phyloP scores from a whole-genome alignment of 2,888 invertebrate species.

The Pammene aurita region DNA sequence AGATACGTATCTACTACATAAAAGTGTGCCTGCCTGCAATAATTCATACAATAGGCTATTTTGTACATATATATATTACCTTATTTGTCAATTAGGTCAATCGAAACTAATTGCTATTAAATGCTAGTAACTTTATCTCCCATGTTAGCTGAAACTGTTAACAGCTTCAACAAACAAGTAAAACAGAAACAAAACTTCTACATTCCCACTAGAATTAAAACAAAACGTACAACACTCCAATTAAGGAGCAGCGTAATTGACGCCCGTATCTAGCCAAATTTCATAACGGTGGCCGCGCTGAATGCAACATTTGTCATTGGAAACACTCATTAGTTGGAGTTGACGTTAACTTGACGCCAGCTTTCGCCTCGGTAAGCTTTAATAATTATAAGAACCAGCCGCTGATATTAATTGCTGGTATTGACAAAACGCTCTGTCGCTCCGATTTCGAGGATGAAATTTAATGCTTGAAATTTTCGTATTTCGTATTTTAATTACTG shows the following conservation, averaged over 20 bases:
- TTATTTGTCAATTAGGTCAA: conserved; percentile 13
- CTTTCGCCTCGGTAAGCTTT: conserved; percentile 72
- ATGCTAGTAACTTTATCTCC: not conserved
- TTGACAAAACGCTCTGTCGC: conserved; percentile 70
- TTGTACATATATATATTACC: too few relatives aligned
- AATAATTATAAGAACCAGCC: conserved; percentile 75
- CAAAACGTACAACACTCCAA: conserved; percentile 40
- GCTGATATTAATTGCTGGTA: conserved; percentile 76
- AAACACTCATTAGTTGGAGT: conserved; percentile 76
- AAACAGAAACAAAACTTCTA: conserved; percentile 25
- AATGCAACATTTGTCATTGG: conserved; percentile 77
- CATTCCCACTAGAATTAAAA: conserved; percentile 40
- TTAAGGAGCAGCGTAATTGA: conserved; percentile 45
- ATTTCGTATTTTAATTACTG: conserved; percentile 40
- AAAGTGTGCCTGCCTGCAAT: too few relatives aligned
- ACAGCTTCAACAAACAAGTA: conserved; percentile 18
- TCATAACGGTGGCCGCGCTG: conserved; percentile 56
- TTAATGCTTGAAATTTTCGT: conserved; percentile 37
- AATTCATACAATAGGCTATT: too few relatives aligned
- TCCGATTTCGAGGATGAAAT: conserved; percentile 50
- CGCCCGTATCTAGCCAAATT: conserved; percentile 61
- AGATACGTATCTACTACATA: too few relatives aligned
- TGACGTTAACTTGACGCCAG: conserved; percentile 79
- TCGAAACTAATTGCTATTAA: conserved; percentile 3
- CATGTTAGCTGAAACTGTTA: conserved; percentile 13